A percentile compares a stretch with the other conserved stretches of the same genome.
These are phyloP conservation scores for Mus minutoides DNA, from an alignment of 2,797 vertebrate species.

Conservation along the genomic window DNA sequence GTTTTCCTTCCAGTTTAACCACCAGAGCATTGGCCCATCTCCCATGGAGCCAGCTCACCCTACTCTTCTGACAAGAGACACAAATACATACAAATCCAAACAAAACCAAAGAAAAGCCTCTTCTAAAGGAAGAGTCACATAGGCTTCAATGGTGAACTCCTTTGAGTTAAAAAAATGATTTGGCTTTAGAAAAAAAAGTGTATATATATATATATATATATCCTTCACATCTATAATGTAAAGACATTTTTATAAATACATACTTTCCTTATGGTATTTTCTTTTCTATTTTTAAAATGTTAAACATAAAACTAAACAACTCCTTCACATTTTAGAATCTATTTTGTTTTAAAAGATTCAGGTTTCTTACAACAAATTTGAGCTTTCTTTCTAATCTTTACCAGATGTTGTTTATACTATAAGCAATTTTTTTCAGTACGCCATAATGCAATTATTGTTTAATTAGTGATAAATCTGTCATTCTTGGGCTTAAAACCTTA, in stretches of 20 bases:
- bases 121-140: neutral
- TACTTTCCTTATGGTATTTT: slow-evolving; percentile 45
- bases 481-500: slow-evolving; percentile 63
- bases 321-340: slow-evolving; percentile 60
- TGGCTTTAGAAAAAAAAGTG: neutral
- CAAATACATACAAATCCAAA: neutral
- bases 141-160: slow-evolving; percentile 38
- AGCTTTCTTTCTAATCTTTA: slow-evolving; percentile 78
- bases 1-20: neutral
- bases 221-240: slow-evolving; percentile 4
- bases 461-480: slow-evolving; percentile 79
- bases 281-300: slow-evolving; percentile 58
- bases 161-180: slow-evolving; percentile 47
- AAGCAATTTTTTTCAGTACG: slow-evolving; percentile 68
- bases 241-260: slow-evolving; percentile 6
- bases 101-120: neutral
- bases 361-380: slow-evolving; percentile 75
- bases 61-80: neutral
- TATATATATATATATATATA: too few relatives aligned
- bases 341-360: slow-evolving; percentile 78
- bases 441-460: slow-evolving; percentile 76
- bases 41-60: neutral
- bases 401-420: slow-evolving; percentile 80
- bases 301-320: slow-evolving; percentile 66
- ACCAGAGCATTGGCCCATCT: neutral